Evolutionary conservation across 2,888 invertebrate genomes (phyloP).

Genomic region (Hemicrepidius hirtus): DNA sequence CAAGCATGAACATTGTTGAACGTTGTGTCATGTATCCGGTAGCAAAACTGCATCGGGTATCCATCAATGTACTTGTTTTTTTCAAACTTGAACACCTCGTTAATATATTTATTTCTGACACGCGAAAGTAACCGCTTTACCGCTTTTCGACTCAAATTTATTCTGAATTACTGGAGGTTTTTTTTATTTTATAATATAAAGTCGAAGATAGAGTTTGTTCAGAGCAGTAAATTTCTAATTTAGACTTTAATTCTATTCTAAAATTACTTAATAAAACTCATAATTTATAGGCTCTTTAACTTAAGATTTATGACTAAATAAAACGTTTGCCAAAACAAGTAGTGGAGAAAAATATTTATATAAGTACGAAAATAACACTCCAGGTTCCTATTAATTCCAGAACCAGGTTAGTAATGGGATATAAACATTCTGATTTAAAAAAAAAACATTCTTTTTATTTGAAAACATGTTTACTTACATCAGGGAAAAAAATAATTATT

Average conservation of each 20-base stretch:
- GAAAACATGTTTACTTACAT: too few species aligned
- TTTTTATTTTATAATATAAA: too few species aligned
- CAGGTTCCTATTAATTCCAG: not conserved
- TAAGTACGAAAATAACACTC: not conserved
- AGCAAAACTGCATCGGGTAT: conserved; percentile 5
- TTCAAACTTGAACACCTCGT: not conserved
- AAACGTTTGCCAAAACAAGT: not conserved
- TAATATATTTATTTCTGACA: not conserved
- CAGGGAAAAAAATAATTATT: too few species aligned
- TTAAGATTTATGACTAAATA: not conserved
- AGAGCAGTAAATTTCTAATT: not conserved
- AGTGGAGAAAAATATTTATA: conserved; percentile 2
- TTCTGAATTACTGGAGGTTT: not conserved
- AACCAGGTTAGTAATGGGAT: not conserved
- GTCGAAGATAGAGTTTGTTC: not conserved
- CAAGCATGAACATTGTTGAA: conserved; percentile 6
- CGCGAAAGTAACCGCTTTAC: conserved; percentile 1
- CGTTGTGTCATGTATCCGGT: conserved; percentile 7
- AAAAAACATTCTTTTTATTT: too few species aligned
- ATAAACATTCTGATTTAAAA: not conserved
- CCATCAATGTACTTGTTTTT: not conserved
- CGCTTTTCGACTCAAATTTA: not conserved
- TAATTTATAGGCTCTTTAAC: not conserved
- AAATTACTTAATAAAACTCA: conserved; percentile 3
- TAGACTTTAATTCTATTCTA: not conserved